Evolutionary conservation across 1,140 invertebrate species (phyloP).

Genomic region (Lepidurus couesii): DNA sequence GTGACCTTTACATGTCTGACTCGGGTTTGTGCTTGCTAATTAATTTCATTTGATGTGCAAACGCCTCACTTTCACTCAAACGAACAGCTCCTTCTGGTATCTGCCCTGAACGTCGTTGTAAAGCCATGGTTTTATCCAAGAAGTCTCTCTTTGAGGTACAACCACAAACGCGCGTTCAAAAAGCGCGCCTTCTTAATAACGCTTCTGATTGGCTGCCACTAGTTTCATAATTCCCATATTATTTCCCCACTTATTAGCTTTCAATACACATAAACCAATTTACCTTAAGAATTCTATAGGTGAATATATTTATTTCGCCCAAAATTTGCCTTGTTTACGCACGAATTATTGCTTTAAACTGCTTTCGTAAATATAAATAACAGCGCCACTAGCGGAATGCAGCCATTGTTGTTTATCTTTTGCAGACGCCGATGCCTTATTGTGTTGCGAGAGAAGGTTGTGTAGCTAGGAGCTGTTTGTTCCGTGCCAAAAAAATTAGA

Average conservation of each 20-base stretch:
- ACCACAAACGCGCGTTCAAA: too few species aligned
- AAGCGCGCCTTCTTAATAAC: too few species aligned
- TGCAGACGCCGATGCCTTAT: not conserved
- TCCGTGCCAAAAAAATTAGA: too few species aligned
- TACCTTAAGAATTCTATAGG: too few species aligned
- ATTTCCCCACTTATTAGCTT: too few species aligned
- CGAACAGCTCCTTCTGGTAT: conserved; percentile 32
- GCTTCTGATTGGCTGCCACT: too few species aligned
- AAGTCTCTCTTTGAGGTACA: not conserved
- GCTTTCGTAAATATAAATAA: not conserved
- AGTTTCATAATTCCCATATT: too few species aligned
- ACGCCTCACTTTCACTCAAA: conserved; percentile 32
- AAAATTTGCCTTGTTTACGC: not conserved
- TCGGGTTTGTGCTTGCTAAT: conserved; percentile 30
- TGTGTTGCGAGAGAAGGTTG: not conserved
- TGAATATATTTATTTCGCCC: too few species aligned
- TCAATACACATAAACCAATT: too few species aligned
- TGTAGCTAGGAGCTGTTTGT: not conserved
- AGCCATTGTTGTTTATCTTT: not conserved
- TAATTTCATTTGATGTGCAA: conserved; percentile 24
- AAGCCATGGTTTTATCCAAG: conserved; percentile 13
- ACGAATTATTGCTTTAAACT: not conserved
- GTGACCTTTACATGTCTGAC: conserved; percentile 32
- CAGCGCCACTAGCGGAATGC: not conserved
- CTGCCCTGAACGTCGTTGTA: not conserved